These are phyloP conservation scores for Oxyura jamaicensis DNA, from an alignment of 2,113 vertebrate species.

Conservation along the genomic window DNA sequence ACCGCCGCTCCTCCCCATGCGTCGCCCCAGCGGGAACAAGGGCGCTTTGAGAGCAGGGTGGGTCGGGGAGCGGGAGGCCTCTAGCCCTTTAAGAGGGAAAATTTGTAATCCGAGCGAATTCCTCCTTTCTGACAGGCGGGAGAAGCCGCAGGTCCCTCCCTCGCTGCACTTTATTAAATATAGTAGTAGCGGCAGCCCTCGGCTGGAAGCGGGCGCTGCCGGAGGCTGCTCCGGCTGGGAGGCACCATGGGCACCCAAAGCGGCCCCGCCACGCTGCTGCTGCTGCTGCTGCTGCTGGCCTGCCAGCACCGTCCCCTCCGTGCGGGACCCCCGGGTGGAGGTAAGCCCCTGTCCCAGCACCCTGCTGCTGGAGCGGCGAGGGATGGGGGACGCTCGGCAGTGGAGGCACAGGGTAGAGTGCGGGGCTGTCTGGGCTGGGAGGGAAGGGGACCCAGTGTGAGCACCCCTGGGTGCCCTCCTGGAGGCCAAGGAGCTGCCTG, in stretches of 20 bases:
- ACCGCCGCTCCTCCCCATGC: background rate
- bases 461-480: background rate
- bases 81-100: conserved; percentile 69
- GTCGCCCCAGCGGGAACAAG: background rate
- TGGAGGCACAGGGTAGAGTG: accelerated
- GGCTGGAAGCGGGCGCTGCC: background rate
- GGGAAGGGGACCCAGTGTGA: background rate
- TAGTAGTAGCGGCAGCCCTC: conserved; percentile 55
- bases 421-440: background rate
- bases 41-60: conserved; percentile 7
- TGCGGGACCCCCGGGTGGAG: conserved; percentile 19
- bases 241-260: conserved; percentile 16
- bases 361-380: accelerated
- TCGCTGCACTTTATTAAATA: conserved; percentile 69
- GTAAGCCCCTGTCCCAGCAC: background rate
- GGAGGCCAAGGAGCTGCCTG: accelerated
- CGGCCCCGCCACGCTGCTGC: background rate
- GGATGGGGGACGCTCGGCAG: accelerated
- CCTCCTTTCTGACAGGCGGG: conserved; percentile 63
- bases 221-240: background rate
- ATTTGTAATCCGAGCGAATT: conserved; percentile 61
- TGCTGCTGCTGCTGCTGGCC: conserved; percentile 7
- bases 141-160: conserved; percentile 65
- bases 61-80: background rate
- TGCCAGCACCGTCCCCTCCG: background rate